Percentiles rank a stretch among this genome's conserved stretches.
These are phyloP conservation scores for Arctocebus calabarensis DNA, from an alignment of 2,797 vertebrate species.

Conservation along the genomic window DNA sequence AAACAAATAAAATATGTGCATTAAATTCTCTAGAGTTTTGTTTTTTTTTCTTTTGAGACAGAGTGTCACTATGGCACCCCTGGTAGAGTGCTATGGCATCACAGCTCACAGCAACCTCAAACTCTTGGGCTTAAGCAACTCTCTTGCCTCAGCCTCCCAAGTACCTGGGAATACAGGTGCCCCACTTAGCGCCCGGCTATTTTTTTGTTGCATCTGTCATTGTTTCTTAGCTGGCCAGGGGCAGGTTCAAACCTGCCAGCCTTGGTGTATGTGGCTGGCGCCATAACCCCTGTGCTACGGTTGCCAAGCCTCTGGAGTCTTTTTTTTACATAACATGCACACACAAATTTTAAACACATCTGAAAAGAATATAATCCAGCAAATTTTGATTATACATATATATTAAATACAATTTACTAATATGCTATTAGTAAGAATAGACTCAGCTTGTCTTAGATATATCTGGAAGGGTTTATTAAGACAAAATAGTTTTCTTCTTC, in stretches of 20 bases:
- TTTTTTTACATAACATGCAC: background rate
- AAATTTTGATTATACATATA: background rate
- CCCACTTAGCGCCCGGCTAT: no score
- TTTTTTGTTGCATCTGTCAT: no score
- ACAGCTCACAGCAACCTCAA: no score
- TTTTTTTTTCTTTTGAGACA: background rate
- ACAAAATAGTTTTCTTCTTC: background rate
- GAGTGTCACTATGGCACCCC: no score
- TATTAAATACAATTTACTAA: constrained; percentile 3
- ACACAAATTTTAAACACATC: constrained; percentile 12
- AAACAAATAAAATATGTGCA: background rate
- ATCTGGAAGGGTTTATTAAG: background rate
- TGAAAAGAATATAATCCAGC: background rate
- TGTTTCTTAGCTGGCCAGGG: no score
- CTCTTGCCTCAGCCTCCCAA: no score
- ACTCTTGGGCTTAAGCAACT: no score
- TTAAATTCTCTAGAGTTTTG: background rate
- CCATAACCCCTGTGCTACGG: no score
- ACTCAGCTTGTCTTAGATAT: background rate
- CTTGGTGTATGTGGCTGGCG: no score
- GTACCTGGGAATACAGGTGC: no score
- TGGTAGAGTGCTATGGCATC: no score
- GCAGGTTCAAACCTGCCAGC: no score
- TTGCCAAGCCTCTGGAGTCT: background rate
- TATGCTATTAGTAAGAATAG: background rate